phyloP scores from a whole-genome alignment of 2,888 invertebrate species.

The Julus scandinavius region DNA sequence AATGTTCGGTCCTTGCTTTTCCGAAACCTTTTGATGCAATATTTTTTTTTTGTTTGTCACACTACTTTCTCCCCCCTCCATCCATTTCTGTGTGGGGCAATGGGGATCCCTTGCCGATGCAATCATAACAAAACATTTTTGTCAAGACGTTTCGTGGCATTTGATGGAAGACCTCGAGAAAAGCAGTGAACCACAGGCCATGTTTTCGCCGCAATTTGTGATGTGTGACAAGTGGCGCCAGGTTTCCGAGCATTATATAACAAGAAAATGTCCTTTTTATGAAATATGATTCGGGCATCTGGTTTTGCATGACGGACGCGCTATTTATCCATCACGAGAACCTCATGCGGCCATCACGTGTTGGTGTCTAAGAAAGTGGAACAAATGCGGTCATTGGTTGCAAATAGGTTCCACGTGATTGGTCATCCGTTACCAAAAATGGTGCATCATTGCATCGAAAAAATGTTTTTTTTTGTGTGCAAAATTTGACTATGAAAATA shows the following conservation, averaged over 20 bases:
- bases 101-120: background rate
- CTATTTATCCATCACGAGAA: background rate
- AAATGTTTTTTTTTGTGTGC: too few species aligned
- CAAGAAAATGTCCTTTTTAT: conserved; percentile 36
- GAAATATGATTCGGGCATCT: conserved; percentile 39
- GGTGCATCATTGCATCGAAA: too few species aligned
- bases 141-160: background rate
- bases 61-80: background rate
- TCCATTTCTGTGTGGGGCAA: too few species aligned
- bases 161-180: conserved; percentile 32
- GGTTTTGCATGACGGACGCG: conserved; percentile 6
- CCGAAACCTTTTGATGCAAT: background rate
- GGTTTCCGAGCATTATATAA: background rate
- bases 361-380: conserved; percentile 6
- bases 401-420: too few species aligned
- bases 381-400: conserved; percentile 7
- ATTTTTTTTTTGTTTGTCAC: background rate
- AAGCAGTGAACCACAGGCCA: conserved; percentile 32
- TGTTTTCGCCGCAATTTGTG: background rate
- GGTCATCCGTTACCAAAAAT: background rate
- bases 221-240: conserved; percentile 38
- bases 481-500: too few species aligned
- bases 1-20: background rate
- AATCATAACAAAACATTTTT: conserved; percentile 34
- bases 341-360: conserved; percentile 14